Percentiles rank a stretch among this genome's conserved stretches.
Evolutionary conservation across 1,140 invertebrate species (phyloP).

Genomic region (Heliothis virescens): DNA sequence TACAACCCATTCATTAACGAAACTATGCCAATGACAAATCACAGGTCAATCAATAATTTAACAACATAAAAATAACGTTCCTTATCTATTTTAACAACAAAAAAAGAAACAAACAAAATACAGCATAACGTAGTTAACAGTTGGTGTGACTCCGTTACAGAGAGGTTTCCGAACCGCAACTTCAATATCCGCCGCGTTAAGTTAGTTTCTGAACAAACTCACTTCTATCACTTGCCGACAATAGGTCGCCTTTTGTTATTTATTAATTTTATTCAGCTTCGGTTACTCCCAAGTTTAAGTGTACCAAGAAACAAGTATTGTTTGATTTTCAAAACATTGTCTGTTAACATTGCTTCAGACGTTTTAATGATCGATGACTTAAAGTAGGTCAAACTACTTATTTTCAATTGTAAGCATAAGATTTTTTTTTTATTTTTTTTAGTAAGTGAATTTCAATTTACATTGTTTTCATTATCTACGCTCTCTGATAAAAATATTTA

Average conservation of each 20-base stretch:
- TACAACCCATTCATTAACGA: too few species aligned
- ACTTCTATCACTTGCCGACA: conserved; percentile 38
- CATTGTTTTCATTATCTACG: too few species aligned
- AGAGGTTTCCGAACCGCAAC: conserved; percentile 40
- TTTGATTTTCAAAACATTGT: too few species aligned
- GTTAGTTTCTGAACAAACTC: conserved; percentile 39
- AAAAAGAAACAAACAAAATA: conserved; percentile 32
- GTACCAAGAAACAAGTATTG: not conserved
- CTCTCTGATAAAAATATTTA: too few species aligned
- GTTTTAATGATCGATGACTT: too few species aligned
- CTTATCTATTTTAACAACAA: not conserved
- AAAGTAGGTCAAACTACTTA: too few species aligned
- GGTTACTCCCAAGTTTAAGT: not conserved
- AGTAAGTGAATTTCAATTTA: too few species aligned
- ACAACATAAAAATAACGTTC: not conserved
- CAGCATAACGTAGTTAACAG: conserved; percentile 37
- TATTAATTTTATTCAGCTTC: conserved; percentile 29
- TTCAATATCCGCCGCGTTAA: conserved; percentile 47
- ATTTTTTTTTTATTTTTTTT: too few species aligned
- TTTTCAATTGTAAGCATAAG: too few species aligned
- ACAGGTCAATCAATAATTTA: too few species aligned
- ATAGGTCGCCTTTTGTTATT: conserved; percentile 37
- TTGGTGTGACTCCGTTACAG: conserved; percentile 39
- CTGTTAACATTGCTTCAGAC: too few species aligned
- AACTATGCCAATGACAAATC: too few species aligned